Conservation (phyloP, 2,888 invertebrate species). For the Tinea trinotella region DNA sequence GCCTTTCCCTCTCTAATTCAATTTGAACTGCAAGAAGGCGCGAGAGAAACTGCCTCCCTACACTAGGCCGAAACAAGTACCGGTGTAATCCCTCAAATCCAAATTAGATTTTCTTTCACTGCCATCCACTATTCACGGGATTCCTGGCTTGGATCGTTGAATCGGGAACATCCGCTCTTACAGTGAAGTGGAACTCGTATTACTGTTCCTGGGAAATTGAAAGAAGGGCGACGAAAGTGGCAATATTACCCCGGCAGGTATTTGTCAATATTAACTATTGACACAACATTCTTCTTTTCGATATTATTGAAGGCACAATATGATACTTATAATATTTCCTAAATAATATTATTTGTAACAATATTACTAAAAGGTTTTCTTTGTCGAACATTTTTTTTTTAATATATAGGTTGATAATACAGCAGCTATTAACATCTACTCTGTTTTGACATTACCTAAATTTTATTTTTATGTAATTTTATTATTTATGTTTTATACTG, state of each 20-base stretch:
- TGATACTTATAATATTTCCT: background rate
- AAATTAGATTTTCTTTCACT: constrained; percentile 70
- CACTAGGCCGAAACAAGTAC: constrained; percentile 67
- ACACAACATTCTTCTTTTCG: background rate
- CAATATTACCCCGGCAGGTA: background rate
- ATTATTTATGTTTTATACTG: too few relatives aligned
- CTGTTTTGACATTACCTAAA: too few relatives aligned
- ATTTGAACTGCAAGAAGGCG: constrained; percentile 46
- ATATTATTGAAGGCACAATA: background rate
- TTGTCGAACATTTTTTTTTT: too few relatives aligned
- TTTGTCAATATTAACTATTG: constrained; percentile 9
- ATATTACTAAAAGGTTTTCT: too few relatives aligned
- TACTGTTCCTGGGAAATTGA: constrained; percentile 15
- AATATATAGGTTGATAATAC: too few relatives aligned
- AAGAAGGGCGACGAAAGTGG: constrained; percentile 13
- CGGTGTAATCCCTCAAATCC: constrained; percentile 68
- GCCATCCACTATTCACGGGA: constrained; percentile 59
- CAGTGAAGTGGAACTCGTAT: constrained; percentile 15
- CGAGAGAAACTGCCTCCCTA: constrained; percentile 36
- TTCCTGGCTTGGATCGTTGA: constrained; percentile 22
- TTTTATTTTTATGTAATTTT: too few relatives aligned
- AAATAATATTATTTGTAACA: background rate
- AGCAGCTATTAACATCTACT: too few relatives aligned
- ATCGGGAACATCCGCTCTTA: constrained; percentile 5
- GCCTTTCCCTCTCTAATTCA: constrained; percentile 50